phyloP scores from a whole-genome alignment of 1,140 invertebrate species.

The Scaptomyza montana region DNA sequence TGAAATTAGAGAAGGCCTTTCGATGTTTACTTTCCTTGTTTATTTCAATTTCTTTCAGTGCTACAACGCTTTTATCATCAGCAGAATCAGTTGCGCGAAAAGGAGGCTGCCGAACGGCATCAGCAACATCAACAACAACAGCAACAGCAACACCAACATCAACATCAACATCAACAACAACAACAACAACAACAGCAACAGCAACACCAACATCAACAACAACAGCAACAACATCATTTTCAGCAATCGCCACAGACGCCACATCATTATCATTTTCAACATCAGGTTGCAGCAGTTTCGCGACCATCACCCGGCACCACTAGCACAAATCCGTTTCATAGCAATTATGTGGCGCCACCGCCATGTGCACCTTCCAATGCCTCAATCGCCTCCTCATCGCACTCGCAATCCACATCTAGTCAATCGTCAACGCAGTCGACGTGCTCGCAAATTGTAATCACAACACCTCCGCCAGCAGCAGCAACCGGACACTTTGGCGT shows the following conservation, averaged over 20 bases:
- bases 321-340: slow-evolving; percentile 77
- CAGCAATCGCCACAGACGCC: slow-evolving; percentile 1
- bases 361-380: slow-evolving; percentile 18
- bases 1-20: background rate
- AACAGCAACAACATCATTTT: slow-evolving; percentile 11
- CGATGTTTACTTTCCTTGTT: too few relatives aligned
- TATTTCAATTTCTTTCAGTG: slow-evolving; percentile 51
- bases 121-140: slow-evolving; percentile 47
- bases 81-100: slow-evolving; percentile 83
- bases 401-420: slow-evolving; percentile 80
- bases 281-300: background rate
- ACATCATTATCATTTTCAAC: slow-evolving; percentile 20
- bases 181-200: slow-evolving; percentile 50
- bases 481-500: slow-evolving; percentile 64
- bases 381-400: background rate
- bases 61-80: slow-evolving; percentile 84
- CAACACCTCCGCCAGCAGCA: slow-evolving; percentile 15
- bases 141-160: too few relatives aligned
- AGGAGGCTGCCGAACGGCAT: slow-evolving; percentile 68
- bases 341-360: slow-evolving; percentile 70
- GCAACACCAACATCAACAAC: slow-evolving; percentile 46
- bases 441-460: slow-evolving; percentile 69
- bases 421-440: slow-evolving; percentile 80
- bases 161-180: too few relatives aligned
- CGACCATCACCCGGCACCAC: slow-evolving; percentile 37